Evolutionary conservation across 2,797 vertebrate species (phyloP).

Genomic region (Prunella strophiata): DNA sequence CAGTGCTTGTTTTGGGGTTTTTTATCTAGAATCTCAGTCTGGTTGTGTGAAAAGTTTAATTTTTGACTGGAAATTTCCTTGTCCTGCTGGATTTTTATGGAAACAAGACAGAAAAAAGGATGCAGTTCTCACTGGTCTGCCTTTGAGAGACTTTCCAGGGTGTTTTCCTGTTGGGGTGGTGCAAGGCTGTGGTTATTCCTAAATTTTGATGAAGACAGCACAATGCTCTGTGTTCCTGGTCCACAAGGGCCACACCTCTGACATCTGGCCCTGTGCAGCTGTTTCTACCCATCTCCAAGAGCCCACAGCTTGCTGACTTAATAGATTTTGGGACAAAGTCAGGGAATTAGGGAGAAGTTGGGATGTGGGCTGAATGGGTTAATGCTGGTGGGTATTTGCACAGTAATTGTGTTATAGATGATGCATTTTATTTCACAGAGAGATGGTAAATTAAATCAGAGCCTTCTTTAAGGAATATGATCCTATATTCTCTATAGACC

Average conservation of each 20-base stretch:
- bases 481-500: not conserved
- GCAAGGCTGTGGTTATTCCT: not conserved
- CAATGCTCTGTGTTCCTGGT: not conserved
- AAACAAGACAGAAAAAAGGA: not conserved
- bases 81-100: not conserved
- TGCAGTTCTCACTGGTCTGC: not conserved
- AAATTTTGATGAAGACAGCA: not conserved
- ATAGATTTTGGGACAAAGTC: not conserved
- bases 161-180: not conserved
- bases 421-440: not conserved
- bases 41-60: not conserved
- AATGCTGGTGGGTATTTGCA: not conserved
- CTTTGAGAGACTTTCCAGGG: not conserved
- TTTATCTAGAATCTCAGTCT: not conserved
- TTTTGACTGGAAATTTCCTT: not conserved
- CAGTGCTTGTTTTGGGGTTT: accelerated
- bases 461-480: not conserved
- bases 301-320: not conserved
- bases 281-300: not conserved
- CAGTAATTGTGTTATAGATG: not conserved
- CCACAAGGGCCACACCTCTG: not conserved
- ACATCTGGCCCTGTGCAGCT: not conserved
- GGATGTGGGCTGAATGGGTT: not conserved
- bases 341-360: not conserved
- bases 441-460: not conserved